Evolutionary conservation across 2,113 vertebrate genomes (phyloP), one percentile per base, ranked within the genome.

Genomic region (Clupea harengus): DNA sequence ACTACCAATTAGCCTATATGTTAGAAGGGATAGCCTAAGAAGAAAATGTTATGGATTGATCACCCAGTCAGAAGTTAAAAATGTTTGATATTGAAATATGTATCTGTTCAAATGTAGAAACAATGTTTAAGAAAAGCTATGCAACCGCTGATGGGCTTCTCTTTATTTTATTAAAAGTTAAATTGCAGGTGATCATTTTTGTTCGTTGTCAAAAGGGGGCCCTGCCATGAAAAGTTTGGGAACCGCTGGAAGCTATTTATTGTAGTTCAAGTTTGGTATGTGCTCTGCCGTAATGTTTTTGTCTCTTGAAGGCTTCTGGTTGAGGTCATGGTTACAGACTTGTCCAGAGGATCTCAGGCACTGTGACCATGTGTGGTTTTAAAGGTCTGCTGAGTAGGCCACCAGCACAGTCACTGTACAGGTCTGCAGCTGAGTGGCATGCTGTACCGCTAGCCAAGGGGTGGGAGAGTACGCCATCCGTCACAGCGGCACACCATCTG

Each of bases 401-500:
- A 60, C 20, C 4, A 22, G 6, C 52, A 57, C n/a, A 67, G 64
- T 10, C 64, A 67, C 9, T 67, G 64, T 28, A n/a, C 64, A 11
- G n/a, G 7, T 67, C 64, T 28, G 6, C n/a, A 2, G n/a, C n/a
- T 67, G 64, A 25, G n/a, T 28, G 64, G 1, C 25, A 28, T 67
- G 1, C 64, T 67, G 13, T 11, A 67, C 10, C 39, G 72, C 17
- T 32, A 10, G 9, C 10, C 25, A 5, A 39, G 72, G 72, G 83
- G 18, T 50, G 46, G 28, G 6, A 20, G 57, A 10, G 7, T 44
- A 57, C 11, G 64, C 0, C 20, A 57, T 45, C 81, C 44, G 13
- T 95, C 89, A 96, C 82, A 96, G 90, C 0, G 94, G 92, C 1
- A 96, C 94, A 0, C 94, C 95, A 0, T 96, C 95, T 25, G 95